Percentiles rank a stretch among this genome's conserved stretches.
Conservation (phyloP, 2,797 vertebrate species). For the Prunella strophiata region DNA sequence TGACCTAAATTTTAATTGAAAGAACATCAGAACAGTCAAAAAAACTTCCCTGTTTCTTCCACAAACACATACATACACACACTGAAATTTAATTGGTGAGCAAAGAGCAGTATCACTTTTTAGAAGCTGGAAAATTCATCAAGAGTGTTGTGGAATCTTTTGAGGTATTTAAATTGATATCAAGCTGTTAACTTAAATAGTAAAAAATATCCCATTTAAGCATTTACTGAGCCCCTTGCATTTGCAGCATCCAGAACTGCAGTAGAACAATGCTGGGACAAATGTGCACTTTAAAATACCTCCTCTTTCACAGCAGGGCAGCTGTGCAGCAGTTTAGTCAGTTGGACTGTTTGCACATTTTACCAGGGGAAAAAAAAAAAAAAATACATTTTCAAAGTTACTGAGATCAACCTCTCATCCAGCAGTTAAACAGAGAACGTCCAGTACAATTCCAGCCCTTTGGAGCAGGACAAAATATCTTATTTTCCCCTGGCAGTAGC, state of each 20-base stretch:
- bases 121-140: not conserved
- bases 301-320: not conserved
- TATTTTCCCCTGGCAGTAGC: not conserved
- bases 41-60: not conserved
- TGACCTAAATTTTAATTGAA: not conserved
- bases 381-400: not conserved
- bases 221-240: not conserved
- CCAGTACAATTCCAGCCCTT: not conserved
- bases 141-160: not conserved
- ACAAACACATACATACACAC: not conserved
- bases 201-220: not conserved
- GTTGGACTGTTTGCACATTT: not conserved
- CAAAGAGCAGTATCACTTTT: not conserved
- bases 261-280: not conserved
- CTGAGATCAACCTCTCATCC: not conserved
- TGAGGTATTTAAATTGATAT: not conserved
- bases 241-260: not conserved
- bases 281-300: not conserved
- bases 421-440: fast-evolving
- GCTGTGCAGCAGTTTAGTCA: not conserved
- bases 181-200: not conserved
- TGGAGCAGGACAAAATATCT: not conserved
- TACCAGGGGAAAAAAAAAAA: not conserved
- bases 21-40: not conserved
- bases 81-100: not conserved